Percentiles rank a stretch among this genome's conserved stretches.
These are phyloP conservation scores for Echinarachnius parma DNA, from an alignment of 53 echinoderm and acorn worm species.

Conservation along the genomic window DNA sequence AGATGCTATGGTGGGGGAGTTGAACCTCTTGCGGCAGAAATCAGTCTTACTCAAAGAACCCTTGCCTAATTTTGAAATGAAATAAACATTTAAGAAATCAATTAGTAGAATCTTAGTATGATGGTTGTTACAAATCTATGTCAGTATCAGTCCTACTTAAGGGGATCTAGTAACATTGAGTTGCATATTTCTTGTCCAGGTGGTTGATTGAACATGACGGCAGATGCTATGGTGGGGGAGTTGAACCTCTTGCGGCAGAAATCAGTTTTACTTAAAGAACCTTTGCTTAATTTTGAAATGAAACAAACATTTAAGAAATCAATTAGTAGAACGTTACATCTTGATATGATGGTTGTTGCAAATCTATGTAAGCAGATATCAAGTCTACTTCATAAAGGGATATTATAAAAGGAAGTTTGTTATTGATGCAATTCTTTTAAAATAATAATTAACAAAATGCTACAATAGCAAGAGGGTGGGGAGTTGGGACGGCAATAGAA, in stretches of 20 bases:
- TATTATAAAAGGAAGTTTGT: slow-evolving; percentile 72
- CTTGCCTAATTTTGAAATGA: no score
- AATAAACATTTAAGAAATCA: neutral
- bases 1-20: slow-evolving; percentile 45
- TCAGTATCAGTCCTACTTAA: neutral
- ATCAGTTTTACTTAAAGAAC: slow-evolving; percentile 56
- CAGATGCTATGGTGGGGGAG: slow-evolving; percentile 43
- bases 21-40: slow-evolving; percentile 78
- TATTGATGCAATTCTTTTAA: neutral
- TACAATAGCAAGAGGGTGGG: no score
- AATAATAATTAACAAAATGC: no score
- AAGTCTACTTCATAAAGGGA: neutral
- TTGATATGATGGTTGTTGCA: neutral
- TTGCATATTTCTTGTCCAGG: slow-evolving; percentile 73
- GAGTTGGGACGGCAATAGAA: no score
- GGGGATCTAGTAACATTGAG: slow-evolving; percentile 67
- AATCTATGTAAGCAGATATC: neutral
- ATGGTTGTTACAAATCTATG: neutral
- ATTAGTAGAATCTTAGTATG: neutral
- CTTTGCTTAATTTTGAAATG: no score
- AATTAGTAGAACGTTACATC: neutral
- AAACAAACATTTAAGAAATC: neutral
- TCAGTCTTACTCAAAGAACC: slow-evolving; percentile 59
- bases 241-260: slow-evolving; percentile 81
- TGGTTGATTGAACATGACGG: slow-evolving; percentile 53